Percentiles rank a stretch among this genome's conserved stretches.
These are phyloP conservation scores for Podabrus alpinus DNA, from an alignment of 2,888 invertebrate genomes.

Conservation along the genomic window DNA sequence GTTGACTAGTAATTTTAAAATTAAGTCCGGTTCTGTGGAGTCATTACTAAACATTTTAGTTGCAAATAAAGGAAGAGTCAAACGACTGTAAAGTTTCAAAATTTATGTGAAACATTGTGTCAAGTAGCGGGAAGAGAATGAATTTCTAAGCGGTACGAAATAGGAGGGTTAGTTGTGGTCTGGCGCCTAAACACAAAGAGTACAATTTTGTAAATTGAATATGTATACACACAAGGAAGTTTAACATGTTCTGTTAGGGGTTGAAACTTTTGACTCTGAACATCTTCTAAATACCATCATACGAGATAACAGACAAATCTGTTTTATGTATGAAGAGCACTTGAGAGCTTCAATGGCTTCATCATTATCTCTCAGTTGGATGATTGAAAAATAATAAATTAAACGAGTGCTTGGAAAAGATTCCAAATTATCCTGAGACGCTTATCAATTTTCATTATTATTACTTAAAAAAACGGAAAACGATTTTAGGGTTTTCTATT, in stretches of 20 bases:
- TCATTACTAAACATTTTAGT: background rate
- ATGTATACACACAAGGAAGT: slow-evolving; percentile 21
- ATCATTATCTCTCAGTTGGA: background rate
- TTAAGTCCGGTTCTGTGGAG: background rate
- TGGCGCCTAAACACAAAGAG: slow-evolving; percentile 25
- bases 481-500: background rate
- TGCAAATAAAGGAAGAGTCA: background rate
- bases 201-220: slow-evolving; percentile 23
- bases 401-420: background rate
- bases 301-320: background rate
- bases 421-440: background rate
- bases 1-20: too few species aligned
- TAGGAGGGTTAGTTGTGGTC: slow-evolving; percentile 10
- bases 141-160: background rate
- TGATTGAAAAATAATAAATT: background rate
- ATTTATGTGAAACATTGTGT: background rate
- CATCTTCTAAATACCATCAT: background rate
- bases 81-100: background rate
- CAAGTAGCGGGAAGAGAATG: background rate
- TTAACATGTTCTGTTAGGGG: slow-evolving; percentile 6
- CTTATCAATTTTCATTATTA: background rate
- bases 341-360: background rate
- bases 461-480: background rate
- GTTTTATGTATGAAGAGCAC: slow-evolving; percentile 1
- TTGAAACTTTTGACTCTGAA: slow-evolving; percentile 9